Evolutionary conservation across 2,113 vertebrate species (phyloP).

Genomic region (Genyomyrus donnyi): DNA sequence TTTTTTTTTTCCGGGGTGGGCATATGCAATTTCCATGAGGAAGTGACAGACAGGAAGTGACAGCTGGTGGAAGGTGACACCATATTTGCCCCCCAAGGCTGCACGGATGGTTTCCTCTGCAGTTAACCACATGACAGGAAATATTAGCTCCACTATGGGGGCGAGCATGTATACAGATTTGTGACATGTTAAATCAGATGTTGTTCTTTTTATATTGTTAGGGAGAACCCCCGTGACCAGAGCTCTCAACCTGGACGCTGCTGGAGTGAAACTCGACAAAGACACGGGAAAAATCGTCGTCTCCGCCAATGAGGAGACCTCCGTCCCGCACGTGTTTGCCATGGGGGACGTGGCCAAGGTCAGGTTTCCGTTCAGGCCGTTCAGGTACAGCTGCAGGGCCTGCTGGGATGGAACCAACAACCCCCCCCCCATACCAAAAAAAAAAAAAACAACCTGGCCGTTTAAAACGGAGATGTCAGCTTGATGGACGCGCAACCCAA

Average conservation of each 20-base stretch:
- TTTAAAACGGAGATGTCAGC: not conserved
- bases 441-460: not conserved
- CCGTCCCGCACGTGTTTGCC: slow-evolving; percentile 78
- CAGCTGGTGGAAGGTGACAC: slow-evolving; percentile 54
- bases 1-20: slow-evolving; percentile 58
- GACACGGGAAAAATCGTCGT: slow-evolving; percentile 77
- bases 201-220: slow-evolving; percentile 43
- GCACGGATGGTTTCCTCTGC: slow-evolving; percentile 36
- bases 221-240: slow-evolving; percentile 75
- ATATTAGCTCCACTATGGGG: not conserved
- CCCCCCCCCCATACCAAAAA: not conserved
- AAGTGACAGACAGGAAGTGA: slow-evolving; percentile 56
- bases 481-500: not conserved
- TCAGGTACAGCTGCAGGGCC: not conserved
- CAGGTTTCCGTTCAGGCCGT: not conserved
- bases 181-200: not conserved
- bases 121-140: slow-evolving; percentile 14
- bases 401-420: not conserved
- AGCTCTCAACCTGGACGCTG: slow-evolving; percentile 65
- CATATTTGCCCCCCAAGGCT: slow-evolving; percentile 38
- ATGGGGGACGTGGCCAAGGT: slow-evolving; percentile 86
- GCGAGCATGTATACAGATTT: not conserved
- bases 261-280: slow-evolving; percentile 64
- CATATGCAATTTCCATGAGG: slow-evolving; percentile 70
- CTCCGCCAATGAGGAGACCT: slow-evolving; percentile 70